A percentile compares a stretch with the other conserved stretches of the same genome.
phyloP scores from a whole-genome alignment of 2,113 vertebrate species.

The Mastomys coucha region DNA sequence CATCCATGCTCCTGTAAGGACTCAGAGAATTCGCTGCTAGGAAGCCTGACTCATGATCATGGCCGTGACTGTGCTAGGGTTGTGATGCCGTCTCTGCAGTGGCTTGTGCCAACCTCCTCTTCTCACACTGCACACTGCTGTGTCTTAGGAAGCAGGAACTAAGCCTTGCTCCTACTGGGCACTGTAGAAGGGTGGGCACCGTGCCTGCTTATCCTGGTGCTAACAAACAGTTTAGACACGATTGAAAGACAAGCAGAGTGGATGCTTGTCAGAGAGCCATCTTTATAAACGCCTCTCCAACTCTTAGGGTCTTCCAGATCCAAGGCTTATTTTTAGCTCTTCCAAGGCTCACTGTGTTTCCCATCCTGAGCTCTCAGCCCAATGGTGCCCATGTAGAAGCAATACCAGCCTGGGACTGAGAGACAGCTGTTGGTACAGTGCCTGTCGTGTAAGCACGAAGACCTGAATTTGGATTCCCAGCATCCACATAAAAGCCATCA shows the following conservation, averaged over 20 bases:
- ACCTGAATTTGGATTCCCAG: not conserved
- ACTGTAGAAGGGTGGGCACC: not conserved
- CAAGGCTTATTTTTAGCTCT: not conserved
- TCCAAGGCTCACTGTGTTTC: not conserved
- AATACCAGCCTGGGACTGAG: not conserved
- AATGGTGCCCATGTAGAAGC: not conserved
- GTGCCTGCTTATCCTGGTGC: not conserved
- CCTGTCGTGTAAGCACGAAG: no score
- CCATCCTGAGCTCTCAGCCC: not conserved
- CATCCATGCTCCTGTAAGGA: not conserved
- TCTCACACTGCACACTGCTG: accelerated
- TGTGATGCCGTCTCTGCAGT: not conserved
- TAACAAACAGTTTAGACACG: not conserved
- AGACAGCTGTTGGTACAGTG: not conserved
- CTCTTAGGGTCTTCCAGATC: not conserved
- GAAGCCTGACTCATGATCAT: not conserved
- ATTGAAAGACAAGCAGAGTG: not conserved
- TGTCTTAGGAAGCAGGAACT: not conserved
- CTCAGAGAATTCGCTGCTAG: accelerated
- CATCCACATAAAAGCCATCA: not conserved
- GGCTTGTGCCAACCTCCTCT: not conserved
- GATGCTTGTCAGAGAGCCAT: not conserved
- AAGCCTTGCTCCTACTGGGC: accelerated
- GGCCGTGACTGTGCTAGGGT: not conserved
- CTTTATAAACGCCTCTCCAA: not conserved